Evolutionary conservation across 2,888 invertebrate species (phyloP).

Genomic region (Lycaena phlaeas): DNA sequence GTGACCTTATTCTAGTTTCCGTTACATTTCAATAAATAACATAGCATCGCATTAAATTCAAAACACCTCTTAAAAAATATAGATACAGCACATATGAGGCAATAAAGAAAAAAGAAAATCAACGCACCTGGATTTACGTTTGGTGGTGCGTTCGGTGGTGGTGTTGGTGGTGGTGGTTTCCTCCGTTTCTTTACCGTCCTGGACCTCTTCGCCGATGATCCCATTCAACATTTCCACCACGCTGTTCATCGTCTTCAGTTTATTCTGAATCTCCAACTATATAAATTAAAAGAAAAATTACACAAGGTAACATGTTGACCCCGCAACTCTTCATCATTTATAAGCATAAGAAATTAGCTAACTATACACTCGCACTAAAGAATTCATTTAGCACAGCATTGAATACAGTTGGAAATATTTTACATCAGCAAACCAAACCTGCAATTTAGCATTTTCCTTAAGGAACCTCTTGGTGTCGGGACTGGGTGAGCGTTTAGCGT

Average conservation of each 20-base stretch:
- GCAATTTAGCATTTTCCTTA: conserved; percentile 87
- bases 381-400: conserved; percentile 12
- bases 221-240: conserved; percentile 91
- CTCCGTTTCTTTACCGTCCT: conserved; percentile 32
- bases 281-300: conserved; percentile 27
- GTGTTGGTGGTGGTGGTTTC: conserved; percentile 36
- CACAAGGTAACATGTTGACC: conserved; percentile 17
- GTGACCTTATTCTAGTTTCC: no score
- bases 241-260: conserved; percentile 87
- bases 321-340: conserved; percentile 21
- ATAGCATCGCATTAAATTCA: no score
- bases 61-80: background rate
- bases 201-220: conserved; percentile 82
- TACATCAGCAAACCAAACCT: conserved; percentile 71
- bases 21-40: no score
- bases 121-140: conserved; percentile 60
- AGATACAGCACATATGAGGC: background rate
- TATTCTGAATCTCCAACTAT: conserved; percentile 84
- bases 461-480: conserved; percentile 85
- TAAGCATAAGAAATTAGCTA: conserved; percentile 23
- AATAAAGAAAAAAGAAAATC: conserved; percentile 8
- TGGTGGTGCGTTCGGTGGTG: conserved; percentile 36
- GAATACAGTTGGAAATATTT: background rate
- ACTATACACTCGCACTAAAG: conserved; percentile 23
- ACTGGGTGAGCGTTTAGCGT: conserved; percentile 78